phyloP scores from a whole-genome alignment of 2,113 vertebrate genomes.

The Neotragus moschatus region DNA sequence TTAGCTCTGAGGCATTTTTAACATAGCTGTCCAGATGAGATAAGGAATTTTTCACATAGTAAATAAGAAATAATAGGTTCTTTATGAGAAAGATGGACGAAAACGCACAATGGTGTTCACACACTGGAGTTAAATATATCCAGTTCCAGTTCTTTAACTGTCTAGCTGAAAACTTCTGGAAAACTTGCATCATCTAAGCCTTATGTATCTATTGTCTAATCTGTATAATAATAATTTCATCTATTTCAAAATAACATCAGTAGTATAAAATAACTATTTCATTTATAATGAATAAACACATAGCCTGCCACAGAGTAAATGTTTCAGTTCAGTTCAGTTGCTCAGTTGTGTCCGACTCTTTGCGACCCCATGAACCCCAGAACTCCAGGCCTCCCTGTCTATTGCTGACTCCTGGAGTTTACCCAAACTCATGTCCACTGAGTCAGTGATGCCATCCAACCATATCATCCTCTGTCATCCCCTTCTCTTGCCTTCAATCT shows the following conservation, averaged over 20 bases:
- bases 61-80: background rate
- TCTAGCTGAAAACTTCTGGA: background rate
- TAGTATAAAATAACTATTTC: background rate
- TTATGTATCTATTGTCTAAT: background rate
- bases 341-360: rapidly evolving
- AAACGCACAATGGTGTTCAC: background rate
- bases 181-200: background rate
- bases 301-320: background rate
- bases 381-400: background rate
- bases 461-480: background rate
- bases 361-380: rapidly evolving
- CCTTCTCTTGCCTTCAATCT: background rate
- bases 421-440: background rate
- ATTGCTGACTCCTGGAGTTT: rapidly evolving
- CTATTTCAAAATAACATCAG: background rate
- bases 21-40: background rate
- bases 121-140: background rate
- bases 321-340: background rate
- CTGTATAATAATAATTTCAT: background rate
- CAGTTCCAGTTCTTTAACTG: background rate
- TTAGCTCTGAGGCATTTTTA: background rate
- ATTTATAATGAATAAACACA: background rate
- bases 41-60: background rate
- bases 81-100: background rate
- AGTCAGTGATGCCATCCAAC: background rate